Evolutionary conservation across 1,140 invertebrate genomes (phyloP), one percentile per base, ranked within the genome.

Genomic region (Druon quercuslanigerum): DNA sequence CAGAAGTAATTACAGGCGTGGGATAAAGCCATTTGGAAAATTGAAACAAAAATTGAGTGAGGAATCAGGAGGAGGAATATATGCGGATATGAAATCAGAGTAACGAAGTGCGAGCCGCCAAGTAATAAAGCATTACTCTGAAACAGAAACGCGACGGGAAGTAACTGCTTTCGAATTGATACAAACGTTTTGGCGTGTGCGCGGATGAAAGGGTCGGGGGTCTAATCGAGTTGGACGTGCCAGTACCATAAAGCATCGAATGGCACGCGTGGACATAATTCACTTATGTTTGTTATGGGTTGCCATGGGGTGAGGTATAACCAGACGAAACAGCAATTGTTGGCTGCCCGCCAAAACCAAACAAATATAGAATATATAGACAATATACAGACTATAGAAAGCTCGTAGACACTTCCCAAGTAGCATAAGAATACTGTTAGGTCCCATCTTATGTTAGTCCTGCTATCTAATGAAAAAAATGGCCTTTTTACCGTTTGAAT

Each of bases 201-300:
- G 79, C 54, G 56, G 76, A 76, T 77, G 56, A 72, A 77, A 70
- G 71, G 70, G 75, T 72, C 74, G 80, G 54, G 74, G 66, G 75
- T 82, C 80, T 88, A 88, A 88, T 87, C 85, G 85, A 84, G 81
- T 85, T 82, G 79, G 83, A 84, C 82, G 75, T 60, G 73, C 73
- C 79, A 74, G 71, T 78, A 73, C 82, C 82, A 83, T 86, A 86
- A 88, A 87, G 83, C 86, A 87, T 86, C 81, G 81, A 89, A 86
- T 80, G 83, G 84, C 86, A 88, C 86, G 86, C 88, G 87, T 86
- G 85, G 76, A 82, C 85, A 90, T 90, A 90, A 91, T 90, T 90
- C 88, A 90, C 88, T 89, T 87, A 89, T 87, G 89, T 90, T 90
- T 90, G 90, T 90, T 90, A 88, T 87, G 85, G 85, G 85, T 89